Evolutionary conservation across 2,888 invertebrate species (phyloP), one percentile per base, ranked within the genome.

Genomic region (Drosophila kuntzei): DNA sequence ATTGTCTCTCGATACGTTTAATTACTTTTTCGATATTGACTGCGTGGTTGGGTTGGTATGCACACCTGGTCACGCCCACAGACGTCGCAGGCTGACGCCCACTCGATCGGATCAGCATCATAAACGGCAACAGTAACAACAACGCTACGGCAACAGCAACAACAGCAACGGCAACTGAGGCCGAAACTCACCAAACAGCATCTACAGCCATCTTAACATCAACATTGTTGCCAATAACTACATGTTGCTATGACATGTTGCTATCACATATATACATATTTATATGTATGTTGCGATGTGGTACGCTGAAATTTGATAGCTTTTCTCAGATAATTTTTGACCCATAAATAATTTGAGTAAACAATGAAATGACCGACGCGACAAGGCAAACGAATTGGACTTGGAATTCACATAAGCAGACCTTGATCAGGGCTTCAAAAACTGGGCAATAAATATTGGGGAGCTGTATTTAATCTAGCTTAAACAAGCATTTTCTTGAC

Each of bases 401-500:
- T 9, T 47, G 25, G 20, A n/a, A n/a, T 22, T 16, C 14, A 8
- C 20, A 16, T 4, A 16, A 16, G 20, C 20, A 41, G 49, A 32
- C 49, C 29, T 7, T 18, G 16, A 25, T 16, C 43, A 37, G 27
- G 44, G 54, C 27, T 8, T 18, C 47, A 29, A 44, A 27, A 55
- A 57, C 55, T 32, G 63, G 65, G 67, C 50, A 76, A 85, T 85
- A 85, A 85, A 88, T 85, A 89, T 83, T 55, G 20, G 50, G 25
- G 53, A 61, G 69, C 55, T 80, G 80, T 80, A 85, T 88, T 88
- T 86, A 87, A 85, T 85, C 85, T 89, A 84, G 85, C 89, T 85
- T 88, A 85, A 80, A 80, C 86, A 83, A 79, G 87, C 84, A 85
- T 85, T 85, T 85, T 88, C 85, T 89, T 78, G 84, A 87, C 89